A percentile compares a stretch with the other conserved stretches of the same genome.
Evolutionary conservation across 2,797 vertebrate species (phyloP).

Genomic region (Mallotus villosus): DNA sequence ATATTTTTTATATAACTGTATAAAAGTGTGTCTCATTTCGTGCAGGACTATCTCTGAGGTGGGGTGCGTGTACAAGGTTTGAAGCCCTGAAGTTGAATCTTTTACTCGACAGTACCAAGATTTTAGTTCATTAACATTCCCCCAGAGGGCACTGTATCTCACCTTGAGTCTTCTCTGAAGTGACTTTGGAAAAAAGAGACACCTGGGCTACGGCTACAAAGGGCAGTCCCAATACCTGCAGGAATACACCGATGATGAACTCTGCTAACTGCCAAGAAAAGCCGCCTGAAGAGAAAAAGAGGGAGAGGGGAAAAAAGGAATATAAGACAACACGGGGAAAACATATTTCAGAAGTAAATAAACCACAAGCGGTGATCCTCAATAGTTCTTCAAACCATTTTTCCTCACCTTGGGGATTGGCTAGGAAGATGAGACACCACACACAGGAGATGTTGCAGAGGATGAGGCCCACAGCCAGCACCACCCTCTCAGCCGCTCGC

Average conservation of each 20-base stretch:
- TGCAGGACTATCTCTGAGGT: too few species aligned
- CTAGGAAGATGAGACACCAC: conserved; percentile 83
- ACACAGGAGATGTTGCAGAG: conserved; percentile 79
- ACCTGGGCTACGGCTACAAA: conserved; percentile 84
- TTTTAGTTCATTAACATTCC: conserved; percentile 6
- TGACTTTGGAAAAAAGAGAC: conserved; percentile 85
- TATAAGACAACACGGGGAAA: background rate
- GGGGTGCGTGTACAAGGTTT: background rate
- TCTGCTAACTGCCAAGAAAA: conserved; percentile 75
- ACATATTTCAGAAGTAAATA: background rate
- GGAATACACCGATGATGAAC: conserved; percentile 82
- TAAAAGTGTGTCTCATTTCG: too few species aligned
- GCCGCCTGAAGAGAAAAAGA: conserved; percentile 61
- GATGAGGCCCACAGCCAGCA: conserved; percentile 76
- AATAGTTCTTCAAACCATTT: conserved; percentile 10
- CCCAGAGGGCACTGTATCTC: conserved; percentile 39
- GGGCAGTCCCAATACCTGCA: conserved; percentile 82
- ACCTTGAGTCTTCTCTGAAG: conserved; percentile 82
- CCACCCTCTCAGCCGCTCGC: conserved; percentile 71
- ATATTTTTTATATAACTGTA: too few species aligned
- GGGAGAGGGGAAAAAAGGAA: background rate
- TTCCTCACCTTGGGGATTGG: conserved; percentile 72
- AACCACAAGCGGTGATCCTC: background rate
- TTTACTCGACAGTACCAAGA: background rate
- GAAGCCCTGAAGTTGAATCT: background rate